Evolutionary conservation across 1,140 invertebrate species (phyloP).

Genomic region (Lasioglossum albipes): DNA sequence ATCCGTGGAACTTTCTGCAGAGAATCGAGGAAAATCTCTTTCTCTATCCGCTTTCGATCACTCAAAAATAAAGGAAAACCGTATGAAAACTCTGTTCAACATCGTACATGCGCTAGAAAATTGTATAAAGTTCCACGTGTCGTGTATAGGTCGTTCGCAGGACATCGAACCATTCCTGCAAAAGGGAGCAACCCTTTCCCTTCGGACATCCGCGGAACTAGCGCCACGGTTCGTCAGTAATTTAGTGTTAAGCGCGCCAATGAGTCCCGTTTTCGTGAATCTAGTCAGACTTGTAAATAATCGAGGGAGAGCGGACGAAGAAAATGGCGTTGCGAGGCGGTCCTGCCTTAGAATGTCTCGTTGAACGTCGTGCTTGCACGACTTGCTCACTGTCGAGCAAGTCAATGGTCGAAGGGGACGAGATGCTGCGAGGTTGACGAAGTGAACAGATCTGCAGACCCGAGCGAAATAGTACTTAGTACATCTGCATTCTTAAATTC

Average conservation of each 20-base stretch:
- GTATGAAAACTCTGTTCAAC: too few relatives aligned
- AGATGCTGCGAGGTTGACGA: too few relatives aligned
- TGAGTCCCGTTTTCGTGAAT: neutral
- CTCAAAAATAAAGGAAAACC: neutral
- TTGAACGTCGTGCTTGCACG: constrained; percentile 13
- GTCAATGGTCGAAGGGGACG: neutral
- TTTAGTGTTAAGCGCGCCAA: neutral
- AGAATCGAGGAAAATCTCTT: too few relatives aligned
- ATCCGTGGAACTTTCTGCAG: neutral
- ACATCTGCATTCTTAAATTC: too few relatives aligned
- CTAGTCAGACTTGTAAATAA: constrained; percentile 23
- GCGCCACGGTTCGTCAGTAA: too few relatives aligned
- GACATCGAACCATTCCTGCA: constrained; percentile 1
- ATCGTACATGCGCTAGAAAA: too few relatives aligned
- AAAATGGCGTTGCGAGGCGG: neutral
- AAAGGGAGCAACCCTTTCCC: neutral
- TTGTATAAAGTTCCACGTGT: neutral
- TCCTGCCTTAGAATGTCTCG: constrained; percentile 20
- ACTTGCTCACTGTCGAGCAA: constrained; percentile 14
- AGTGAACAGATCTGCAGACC: neutral
- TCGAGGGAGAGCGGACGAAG: neutral
- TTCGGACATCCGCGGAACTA: neutral
- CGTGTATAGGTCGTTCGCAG: constrained; percentile 17
- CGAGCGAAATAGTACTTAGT: too few relatives aligned
- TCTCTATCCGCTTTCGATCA: too few relatives aligned